phyloP scores from a whole-genome alignment of 2,797 vertebrate species.

The Falco peregrinus region DNA sequence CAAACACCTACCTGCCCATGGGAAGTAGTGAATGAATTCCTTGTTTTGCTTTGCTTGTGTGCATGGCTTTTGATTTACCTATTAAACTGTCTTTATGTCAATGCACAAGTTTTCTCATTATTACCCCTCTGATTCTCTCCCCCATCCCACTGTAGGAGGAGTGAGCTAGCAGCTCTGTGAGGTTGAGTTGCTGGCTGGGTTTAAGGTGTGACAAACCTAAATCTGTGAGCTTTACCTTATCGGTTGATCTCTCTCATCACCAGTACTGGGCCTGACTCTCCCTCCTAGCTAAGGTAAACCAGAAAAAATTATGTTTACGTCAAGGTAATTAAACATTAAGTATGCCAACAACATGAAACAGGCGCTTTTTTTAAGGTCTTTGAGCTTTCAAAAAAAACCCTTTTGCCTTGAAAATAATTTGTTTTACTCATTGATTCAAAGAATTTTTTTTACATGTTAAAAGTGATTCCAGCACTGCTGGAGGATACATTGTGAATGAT shows the following conservation, averaged over 20 bases:
- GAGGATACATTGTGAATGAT: background rate
- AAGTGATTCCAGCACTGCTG: background rate
- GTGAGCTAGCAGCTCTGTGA: no score
- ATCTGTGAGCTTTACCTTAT: background rate
- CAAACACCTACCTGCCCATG: no score
- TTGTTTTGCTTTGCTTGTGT: no score
- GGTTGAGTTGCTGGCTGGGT: no score
- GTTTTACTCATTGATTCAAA: background rate
- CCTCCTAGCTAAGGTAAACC: background rate
- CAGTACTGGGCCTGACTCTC: background rate
- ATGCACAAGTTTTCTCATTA: no score
- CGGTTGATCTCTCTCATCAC: background rate
- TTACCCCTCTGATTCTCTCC: no score
- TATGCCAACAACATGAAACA: background rate
- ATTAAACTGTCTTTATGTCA: no score
- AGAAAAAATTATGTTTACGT: background rate
- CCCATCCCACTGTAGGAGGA: no score
- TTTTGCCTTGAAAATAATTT: background rate
- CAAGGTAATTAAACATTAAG: background rate
- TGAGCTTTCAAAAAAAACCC: background rate
- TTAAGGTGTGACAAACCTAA: background rate
- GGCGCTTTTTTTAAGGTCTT: background rate
- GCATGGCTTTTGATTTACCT: no score
- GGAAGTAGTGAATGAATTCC: no score
- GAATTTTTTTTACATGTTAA: background rate